Evolutionary conservation across 2,113 vertebrate genomes (phyloP), one percentile per base, ranked within the genome.

Genomic region (Melanerpes aurifrons): DNA sequence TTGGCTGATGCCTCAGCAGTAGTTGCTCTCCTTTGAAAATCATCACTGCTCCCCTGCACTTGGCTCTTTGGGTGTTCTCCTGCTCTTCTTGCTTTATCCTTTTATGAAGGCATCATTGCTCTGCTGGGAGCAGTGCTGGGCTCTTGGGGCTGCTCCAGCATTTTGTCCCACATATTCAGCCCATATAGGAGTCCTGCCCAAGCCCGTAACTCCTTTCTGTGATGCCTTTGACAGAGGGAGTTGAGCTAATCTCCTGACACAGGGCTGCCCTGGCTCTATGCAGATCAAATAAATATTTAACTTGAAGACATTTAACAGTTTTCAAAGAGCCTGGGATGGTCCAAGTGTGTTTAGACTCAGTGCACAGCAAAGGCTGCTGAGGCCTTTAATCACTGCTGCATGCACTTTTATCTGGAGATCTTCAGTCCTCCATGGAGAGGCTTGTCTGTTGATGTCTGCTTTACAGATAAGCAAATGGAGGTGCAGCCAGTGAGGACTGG

Each of bases 251-350:
- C 56, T 70, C 37, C 73, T 1, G 0, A 19, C 88, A 72, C 0
- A 0, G 59, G 64, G 24, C 62, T 59, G 59, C 76, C 83, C 47
- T 2, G 0, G 74, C 86, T 76, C 69, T 35, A 24, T 2, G 0
- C 35, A 54, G 69, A 95, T 88, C 63, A 91, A 95, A 89, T 91
- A 96, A 95, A 96, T 71, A 93, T 94, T 94, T 92, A 94, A 48
- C 75, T 92, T 71, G 25, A 68, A 74, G 89, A 79, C 72, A 82
- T 96, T 75, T 91, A 86, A 87, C 92, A 96, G 94, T 87, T 96
- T 95, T 93, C 89, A 91, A 93, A 93, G 87, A 32, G 67, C 53
- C 19, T 0, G 0, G 74, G 47, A 50, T 25, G 37, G 89, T 81
- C 56, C 5, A 0, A 71, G 85, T 2, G 0, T 94, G 89, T 95